Evolutionary conservation across 37 sponge, comb jelly and placozoan genomes (phyloP), one percentile per base, ranked within the genome.

Genomic region (Halichondria panicea): DNA sequence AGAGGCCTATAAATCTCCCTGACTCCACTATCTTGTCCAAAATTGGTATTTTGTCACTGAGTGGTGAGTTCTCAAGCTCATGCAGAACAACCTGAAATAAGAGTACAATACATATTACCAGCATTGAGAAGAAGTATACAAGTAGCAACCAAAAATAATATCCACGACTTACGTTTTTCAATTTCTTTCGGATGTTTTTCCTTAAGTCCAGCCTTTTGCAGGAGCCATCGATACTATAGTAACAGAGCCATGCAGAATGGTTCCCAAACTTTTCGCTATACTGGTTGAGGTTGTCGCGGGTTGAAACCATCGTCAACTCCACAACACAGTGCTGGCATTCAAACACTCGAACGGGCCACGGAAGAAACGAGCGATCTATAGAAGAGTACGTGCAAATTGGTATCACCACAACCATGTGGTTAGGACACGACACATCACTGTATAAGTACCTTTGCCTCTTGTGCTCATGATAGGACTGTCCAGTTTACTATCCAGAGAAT

Each of bases 131-230:
- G n/a, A n/a, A n/a, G n/a, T n/a, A n/a, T n/a, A n/a, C n/a, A n/a
- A n/a, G n/a, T n/a, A n/a, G n/a, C n/a, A n/a, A n/a, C n/a, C n/a
- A n/a, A n/a, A n/a, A n/a, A n/a, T n/a, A n/a, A n/a, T n/a, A n/a
- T n/a, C n/a, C n/a, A n/a, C n/a, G n/a, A n/a, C n/a, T n/a, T n/a
- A 81, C 82, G 21, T 81, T 24, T 61, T 43, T 81, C 25, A 33
- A 38, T 12, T 43, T n/a, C 27, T 63, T 58, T 4, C 82, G 43
- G 27, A 81, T 71, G n/a, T 33, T 24, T 46, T 36, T 81, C 55
- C 82, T 41, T 19, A 81, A 0, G 38, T 81, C 82, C 2, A 81
- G 52, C 39, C 24, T 72, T 24, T 31, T 27, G 12, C 62, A 65
- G 9, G 65, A 15, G 2, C 82, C 82, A 60, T 81, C 66, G 21